Evolutionary conservation across 64 coral and sea anemone genomes (phyloP), one percentile per base, ranked within the genome.

Genomic region (Porites australiensis): DNA sequence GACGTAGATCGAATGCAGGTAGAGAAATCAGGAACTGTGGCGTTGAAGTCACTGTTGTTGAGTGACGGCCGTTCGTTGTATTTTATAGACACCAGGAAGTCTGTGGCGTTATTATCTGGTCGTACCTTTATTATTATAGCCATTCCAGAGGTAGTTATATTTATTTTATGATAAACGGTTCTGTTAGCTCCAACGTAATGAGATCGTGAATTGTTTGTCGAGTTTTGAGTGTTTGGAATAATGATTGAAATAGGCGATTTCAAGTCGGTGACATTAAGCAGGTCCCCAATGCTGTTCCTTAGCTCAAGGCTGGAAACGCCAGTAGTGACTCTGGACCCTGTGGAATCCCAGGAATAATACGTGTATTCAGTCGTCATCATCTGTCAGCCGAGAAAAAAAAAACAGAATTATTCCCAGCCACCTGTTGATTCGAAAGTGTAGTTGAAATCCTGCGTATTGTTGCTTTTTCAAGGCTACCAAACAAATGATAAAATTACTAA

Each of bases 51-150:
- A 15, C 54, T 80, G 55, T 80, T 60, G 57, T 14, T 13, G 15
- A 7, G 0, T 37, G 77, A 60, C 21, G 87, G 74, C 45, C 87
- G 87, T 14, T 78, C 58, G 3, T 59, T 43, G 59, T 23, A 89
- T 13, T 66, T 89, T 14, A 89, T 4, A 27, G 58, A 61, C 7
- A 89, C 14, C 22, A 77, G n/a, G 3, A 89, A 77, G 4, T 78
- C 46, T 8, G 74, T 66, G 16, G 7, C 6, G 87, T 51, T 78
- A 46, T 89, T 46, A 50, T 89, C 43, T 63, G 87, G 87, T 46
- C 45, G 73, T n/a, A 89, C 60, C 13, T 67, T 89, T 6, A 89
- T 27, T 53, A 89, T 13, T 74, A 89, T 47, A 22, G 44, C 75
- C 72, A 77, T 77, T 37, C 77, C 77, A 13, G 57, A 13, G 0